Evolutionary conservation across 2,888 invertebrate genomes (phyloP), one percentile per base, ranked within the genome.

Genomic region (Catocala fraxini): DNA sequence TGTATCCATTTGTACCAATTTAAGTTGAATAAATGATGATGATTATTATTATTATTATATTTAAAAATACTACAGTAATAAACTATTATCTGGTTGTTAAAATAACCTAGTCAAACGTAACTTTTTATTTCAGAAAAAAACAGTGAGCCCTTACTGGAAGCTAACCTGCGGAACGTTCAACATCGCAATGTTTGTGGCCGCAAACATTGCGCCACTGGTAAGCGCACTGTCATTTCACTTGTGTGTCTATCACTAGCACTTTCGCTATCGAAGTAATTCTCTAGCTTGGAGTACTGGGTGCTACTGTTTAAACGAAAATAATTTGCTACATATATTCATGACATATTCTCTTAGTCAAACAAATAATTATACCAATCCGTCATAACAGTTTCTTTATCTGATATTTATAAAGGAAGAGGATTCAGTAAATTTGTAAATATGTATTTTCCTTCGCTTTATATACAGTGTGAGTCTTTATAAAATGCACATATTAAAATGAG

Each of bases 201-300:
- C 89, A 10, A 92, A 89, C 68, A 80, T 92, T 66, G 83, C 88
- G 45, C 89, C 91, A 54, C 76, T 93, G 89, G 93, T 93, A 79
- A 81, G 89, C 79, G 49, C 34, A 51, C 53, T 59, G 33, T 56
- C 59, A 57, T 39, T 49, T 51, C 52, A 52, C 56, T 34, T 15
- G 9, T 48, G 59, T 49, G 42, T 42, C 56, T 61, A 59, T 66
- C 67, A 49, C 61, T 39, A 49, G 56, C 47, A 63, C 72, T 73
- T 71, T 73, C 71, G 63, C 69, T 69, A 60, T 58, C 63, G 25
- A 9, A 12, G 4, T 46, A 25, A 53, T 34, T 51, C 59, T 71
- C 46, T 34, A 33, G 33, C 10, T 48, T 33, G 10, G 5, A 10
- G 46, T 5, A 46, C 15, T 9, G 15, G 15, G 6, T 9, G 15